Evolutionary conservation across 2,797 vertebrate genomes (phyloP).

Genomic region (Notoglanidium macrostoma): DNA sequence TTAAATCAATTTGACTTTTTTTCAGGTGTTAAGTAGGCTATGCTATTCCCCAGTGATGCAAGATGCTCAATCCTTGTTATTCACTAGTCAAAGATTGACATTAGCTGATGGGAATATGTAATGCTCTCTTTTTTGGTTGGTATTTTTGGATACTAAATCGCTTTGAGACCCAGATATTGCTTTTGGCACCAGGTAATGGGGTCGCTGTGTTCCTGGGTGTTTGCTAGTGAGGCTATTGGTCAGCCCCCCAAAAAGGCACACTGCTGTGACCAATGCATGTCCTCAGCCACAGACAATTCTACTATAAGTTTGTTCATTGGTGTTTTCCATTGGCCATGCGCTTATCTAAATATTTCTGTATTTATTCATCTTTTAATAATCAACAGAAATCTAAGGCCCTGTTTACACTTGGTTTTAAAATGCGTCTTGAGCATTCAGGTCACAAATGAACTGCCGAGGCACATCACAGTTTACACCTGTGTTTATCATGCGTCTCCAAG

Average conservation of each 20-base stretch:
- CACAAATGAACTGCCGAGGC: no score
- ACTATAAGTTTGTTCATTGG: background rate
- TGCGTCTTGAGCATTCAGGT: no score
- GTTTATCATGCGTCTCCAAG: no score
- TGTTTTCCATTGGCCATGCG: background rate
- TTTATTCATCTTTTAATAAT: background rate
- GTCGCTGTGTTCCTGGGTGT: constrained; percentile 34
- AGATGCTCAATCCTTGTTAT: constrained; percentile 1
- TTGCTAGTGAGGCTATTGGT: background rate
- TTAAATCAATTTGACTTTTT: background rate
- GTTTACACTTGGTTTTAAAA: no score
- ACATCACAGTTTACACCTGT: no score
- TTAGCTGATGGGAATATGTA: background rate
- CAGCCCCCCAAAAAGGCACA: background rate
- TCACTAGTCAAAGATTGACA: constrained; percentile 13
- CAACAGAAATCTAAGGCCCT: background rate
- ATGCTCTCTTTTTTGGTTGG: constrained; percentile 60
- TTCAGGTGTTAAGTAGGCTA: constrained; percentile 9
- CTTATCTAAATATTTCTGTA: background rate
- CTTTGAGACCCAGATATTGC: constrained; percentile 61
- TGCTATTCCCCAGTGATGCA: constrained; percentile 13
- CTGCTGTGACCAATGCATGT: background rate
- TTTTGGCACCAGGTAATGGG: constrained; percentile 57
- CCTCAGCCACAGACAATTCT: background rate
- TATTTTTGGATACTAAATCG: constrained; percentile 70